Percentiles rank a stretch among this genome's conserved stretches.
Conservation (phyloP, 2,888 invertebrate genomes). For the Autographa gamma region DNA sequence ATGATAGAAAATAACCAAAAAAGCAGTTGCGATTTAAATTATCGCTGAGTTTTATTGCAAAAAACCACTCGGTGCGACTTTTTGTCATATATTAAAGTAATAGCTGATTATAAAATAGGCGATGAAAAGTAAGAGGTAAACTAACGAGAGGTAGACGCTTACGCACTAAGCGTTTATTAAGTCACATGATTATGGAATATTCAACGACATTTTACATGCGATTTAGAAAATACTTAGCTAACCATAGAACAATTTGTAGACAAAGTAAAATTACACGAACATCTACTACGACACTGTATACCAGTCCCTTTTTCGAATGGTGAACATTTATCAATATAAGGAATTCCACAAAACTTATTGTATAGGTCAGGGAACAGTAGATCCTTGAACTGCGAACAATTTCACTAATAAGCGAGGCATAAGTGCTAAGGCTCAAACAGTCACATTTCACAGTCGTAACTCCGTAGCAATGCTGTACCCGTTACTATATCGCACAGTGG, state of each 20-base stretch:
- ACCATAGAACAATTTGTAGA: no score
- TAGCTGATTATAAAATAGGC: conserved; percentile 16
- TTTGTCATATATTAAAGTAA: conserved; percentile 28
- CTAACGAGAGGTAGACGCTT: background rate
- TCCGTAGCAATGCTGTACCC: conserved; percentile 64
- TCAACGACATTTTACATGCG: background rate
- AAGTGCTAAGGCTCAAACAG: conserved; percentile 48
- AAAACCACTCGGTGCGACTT: conserved; percentile 21
- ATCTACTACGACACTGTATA: background rate
- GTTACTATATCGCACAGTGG: conserved; percentile 79
- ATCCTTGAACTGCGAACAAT: background rate
- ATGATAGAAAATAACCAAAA: conserved; percentile 52
- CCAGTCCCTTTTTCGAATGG: background rate
- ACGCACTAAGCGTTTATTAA: conserved; percentile 28
- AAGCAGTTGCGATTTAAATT: conserved; percentile 43
- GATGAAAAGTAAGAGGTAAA: background rate
- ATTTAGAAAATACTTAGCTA: background rate
- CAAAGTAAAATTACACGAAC: no score
- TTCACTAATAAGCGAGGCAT: conserved; percentile 40
- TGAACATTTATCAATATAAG: background rate
- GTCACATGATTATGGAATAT: conserved; percentile 12
- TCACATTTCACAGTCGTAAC: conserved; percentile 60
- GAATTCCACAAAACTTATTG: background rate
- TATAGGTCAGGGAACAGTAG: conserved; percentile 15
- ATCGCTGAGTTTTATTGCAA: conserved; percentile 31